Evolutionary conservation across 2,797 vertebrate genomes (phyloP), one percentile per base, ranked within the genome.

Genomic region (Oreochromis grahami): DNA sequence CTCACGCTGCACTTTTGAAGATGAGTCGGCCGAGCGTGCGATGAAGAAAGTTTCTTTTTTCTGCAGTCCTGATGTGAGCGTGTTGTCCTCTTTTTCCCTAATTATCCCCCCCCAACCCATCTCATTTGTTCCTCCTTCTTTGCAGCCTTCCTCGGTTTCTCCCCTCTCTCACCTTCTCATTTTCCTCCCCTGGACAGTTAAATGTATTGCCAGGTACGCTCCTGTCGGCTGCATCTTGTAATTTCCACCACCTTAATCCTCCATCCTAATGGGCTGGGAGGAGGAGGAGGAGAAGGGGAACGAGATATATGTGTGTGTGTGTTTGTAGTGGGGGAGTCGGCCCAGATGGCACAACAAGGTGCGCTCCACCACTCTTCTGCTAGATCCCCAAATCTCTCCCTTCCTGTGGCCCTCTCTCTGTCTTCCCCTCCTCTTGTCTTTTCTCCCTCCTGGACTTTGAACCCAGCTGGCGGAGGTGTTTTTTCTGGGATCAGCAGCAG

Each of bases 301-400:
- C 65, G 79, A 74, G 86, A 80, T 81, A 77, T 86, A 51, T 81
- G 72, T 87, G 80, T 86, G 80, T 86, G 65, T 87, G 80, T 84
- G 90, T 86, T 78, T 90, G 83, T 84, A 79, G 60, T 87, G 84
- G 84, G 84, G 86, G 86, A 90, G 86, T 91, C 65, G 45, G 92
- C 92, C 94, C 96, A 96, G 96, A 97, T 97, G 95, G 96, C 89
- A 94, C 87, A 94, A 96, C 94, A 95, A 96, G 95, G 96, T 96
- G 94, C 68, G 80, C 91, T 92, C 89, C 88, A 88, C 93, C 88
- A 90, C 91, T 95, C 93, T 91, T 92, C 92, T 87, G 83, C 92
- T 91, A 83, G 86, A 93, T 92, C 90, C 87, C 88, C 86, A 92
- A 91, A 90, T 92, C 88, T 90, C 81, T 85, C 81, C 77, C 85